Evolutionary conservation across 2,113 vertebrate genomes (phyloP).

Genomic region (Catharus bicknelli): DNA sequence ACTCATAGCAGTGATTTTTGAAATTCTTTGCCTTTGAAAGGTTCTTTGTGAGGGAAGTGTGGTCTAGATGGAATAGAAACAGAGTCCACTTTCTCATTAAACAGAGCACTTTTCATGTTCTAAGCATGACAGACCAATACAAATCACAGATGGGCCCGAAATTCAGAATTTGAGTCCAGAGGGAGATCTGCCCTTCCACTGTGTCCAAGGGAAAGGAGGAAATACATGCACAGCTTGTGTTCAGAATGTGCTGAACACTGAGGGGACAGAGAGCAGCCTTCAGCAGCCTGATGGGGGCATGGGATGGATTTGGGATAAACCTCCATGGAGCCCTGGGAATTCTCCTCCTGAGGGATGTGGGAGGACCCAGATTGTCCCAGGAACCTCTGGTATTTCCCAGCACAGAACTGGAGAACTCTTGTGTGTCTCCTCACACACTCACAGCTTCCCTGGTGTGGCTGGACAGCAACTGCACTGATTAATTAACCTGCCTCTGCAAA

Average conservation of each 20-base stretch:
- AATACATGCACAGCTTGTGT: neutral
- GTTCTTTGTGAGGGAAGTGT: constrained; percentile 50
- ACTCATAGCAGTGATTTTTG: constrained; percentile 52
- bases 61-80: neutral
- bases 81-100: neutral
- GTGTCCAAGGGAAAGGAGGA: neutral
- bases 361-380: neutral
- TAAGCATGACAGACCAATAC: neutral
- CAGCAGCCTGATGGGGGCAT: neutral
- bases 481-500: neutral
- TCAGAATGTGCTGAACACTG: neutral
- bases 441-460: neutral
- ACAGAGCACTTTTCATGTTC: neutral
- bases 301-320: neutral
- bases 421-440: neutral
- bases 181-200: neutral
- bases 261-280: neutral
- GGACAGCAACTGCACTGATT: neutral
- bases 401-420: neutral
- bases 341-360: neutral
- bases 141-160: neutral
- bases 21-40: constrained; percentile 64
- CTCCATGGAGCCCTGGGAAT: neutral
- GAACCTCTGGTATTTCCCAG: neutral
- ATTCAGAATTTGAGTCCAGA: neutral